These are phyloP conservation scores for Entomobrya proxima DNA, from an alignment of 2,888 invertebrate genomes.

Conservation along the genomic window DNA sequence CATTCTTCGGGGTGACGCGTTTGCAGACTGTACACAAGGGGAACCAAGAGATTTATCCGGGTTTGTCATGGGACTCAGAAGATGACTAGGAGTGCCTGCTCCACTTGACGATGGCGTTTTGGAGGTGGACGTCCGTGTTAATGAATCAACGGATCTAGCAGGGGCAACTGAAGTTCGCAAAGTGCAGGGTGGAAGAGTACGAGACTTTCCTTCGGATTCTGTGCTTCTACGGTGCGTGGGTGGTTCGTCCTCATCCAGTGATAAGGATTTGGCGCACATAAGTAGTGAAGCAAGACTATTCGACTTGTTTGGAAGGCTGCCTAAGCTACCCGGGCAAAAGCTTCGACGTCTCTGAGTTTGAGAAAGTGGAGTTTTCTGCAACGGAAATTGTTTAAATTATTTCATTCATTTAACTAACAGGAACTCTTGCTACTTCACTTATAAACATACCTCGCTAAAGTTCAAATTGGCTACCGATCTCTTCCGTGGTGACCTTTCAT, in stretches of 20 bases:
- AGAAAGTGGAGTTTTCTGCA: conserved; percentile 59
- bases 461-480: conserved; percentile 67
- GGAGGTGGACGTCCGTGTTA: conserved; percentile 29
- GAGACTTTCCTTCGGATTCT: conserved; percentile 34
- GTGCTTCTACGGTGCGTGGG: conserved; percentile 29
- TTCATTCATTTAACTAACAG: too few species aligned
- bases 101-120: conserved; percentile 52
- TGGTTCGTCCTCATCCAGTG: conserved; percentile 70
- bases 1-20: conserved; percentile 66
- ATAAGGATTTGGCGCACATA: conserved; percentile 69
- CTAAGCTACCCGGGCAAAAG: conserved; percentile 67
- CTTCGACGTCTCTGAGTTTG: conserved; percentile 51
- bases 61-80: conserved; percentile 56
- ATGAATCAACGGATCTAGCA: conserved; percentile 42
- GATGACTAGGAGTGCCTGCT: conserved; percentile 42
- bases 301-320: conserved; percentile 64
- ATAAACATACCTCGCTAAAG: conserved; percentile 58
- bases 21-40: conserved; percentile 45
- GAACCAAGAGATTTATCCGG: conserved; percentile 50
- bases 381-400: not conserved
- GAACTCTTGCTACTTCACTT: too few species aligned
- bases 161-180: conserved; percentile 22
- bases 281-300: conserved; percentile 72
- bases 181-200: conserved; percentile 32
- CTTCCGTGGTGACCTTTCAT: conserved; percentile 73